Conservation (phyloP, 2,113 vertebrate species). For the Neogobius melanostomus region DNA sequence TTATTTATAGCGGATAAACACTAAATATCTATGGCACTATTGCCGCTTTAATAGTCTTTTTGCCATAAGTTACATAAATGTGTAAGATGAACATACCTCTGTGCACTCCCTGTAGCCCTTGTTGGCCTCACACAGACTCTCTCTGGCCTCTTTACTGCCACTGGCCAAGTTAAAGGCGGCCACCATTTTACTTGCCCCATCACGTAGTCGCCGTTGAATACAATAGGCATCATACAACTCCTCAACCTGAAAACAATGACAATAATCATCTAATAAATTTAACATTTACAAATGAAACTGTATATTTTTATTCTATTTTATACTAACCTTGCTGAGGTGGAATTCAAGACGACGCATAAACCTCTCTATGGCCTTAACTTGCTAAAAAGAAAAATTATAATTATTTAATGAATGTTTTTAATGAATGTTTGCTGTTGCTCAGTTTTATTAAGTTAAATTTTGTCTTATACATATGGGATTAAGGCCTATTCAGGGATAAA, state of each 20-base stretch:
- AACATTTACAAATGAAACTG: neutral
- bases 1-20: too few relatives aligned
- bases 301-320: neutral
- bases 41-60: too few relatives aligned
- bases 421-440: too few relatives aligned
- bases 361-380: slow-evolving; percentile 76
- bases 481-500: too few relatives aligned
- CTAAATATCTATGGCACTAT: too few relatives aligned
- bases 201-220: slow-evolving; percentile 91
- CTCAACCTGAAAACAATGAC: slow-evolving; percentile 81
- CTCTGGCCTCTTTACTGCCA: slow-evolving; percentile 90
- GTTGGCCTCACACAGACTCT: slow-evolving; percentile 93
- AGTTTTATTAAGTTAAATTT: too few relatives aligned
- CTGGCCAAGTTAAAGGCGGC: slow-evolving; percentile 90
- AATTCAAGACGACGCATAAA: slow-evolving; percentile 76
- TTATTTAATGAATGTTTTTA: neutral
- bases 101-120: slow-evolving; percentile 96
- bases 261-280: neutral
- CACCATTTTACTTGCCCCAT: slow-evolving; percentile 98
- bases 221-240: slow-evolving; percentile 97
- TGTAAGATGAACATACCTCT: slow-evolving; percentile 78
- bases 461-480: too few relatives aligned
- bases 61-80: neutral
- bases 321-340: slow-evolving; percentile 70
- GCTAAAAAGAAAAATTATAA: slow-evolving; percentile 44